These are phyloP conservation scores for Plumapathes pennacea DNA, from an alignment of 92 coral and sea anemone genomes.

Conservation along the genomic window DNA sequence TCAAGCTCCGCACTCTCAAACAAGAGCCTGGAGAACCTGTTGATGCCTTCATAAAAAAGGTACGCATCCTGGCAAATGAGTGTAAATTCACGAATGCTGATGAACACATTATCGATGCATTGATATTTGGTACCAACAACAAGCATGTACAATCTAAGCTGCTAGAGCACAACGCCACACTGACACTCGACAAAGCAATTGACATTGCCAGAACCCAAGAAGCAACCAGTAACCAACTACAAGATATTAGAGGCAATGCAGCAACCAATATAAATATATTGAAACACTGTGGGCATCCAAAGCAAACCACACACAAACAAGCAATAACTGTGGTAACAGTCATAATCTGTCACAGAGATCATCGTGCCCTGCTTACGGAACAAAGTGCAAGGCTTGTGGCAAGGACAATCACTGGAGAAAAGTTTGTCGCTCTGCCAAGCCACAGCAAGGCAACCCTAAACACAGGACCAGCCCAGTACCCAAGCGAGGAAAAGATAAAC, in stretches of 20 bases:
- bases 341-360: too few relatives aligned
- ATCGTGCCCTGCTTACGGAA: slow-evolving; percentile 30
- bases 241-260: slow-evolving; percentile 2
- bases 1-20: slow-evolving; percentile 37
- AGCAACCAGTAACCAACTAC: slow-evolving; percentile 15
- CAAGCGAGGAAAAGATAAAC: slow-evolving; percentile 14
- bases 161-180: slow-evolving; percentile 9
- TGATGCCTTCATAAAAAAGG: slow-evolving; percentile 56
- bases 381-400: slow-evolving; percentile 22
- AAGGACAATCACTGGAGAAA: slow-evolving; percentile 43
- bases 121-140: slow-evolving; percentile 46
- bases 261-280: slow-evolving; percentile 5
- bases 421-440: slow-evolving; percentile 22
- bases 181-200: slow-evolving; percentile 7
- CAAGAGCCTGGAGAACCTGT: slow-evolving; percentile 59
- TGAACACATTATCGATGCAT: slow-evolving; percentile 41
- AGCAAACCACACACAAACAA: too few relatives aligned
- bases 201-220: slow-evolving; percentile 23
- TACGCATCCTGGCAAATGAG: slow-evolving; percentile 59
- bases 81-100: slow-evolving; percentile 47
- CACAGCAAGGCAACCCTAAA: background rate
- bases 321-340: slow-evolving; percentile 1
- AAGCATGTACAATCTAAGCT: slow-evolving; percentile 41
- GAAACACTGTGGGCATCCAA: too few relatives aligned
- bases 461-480: background rate